Conservation (phyloP, 2,888 invertebrate genomes). For the Agelastica alni region DNA sequence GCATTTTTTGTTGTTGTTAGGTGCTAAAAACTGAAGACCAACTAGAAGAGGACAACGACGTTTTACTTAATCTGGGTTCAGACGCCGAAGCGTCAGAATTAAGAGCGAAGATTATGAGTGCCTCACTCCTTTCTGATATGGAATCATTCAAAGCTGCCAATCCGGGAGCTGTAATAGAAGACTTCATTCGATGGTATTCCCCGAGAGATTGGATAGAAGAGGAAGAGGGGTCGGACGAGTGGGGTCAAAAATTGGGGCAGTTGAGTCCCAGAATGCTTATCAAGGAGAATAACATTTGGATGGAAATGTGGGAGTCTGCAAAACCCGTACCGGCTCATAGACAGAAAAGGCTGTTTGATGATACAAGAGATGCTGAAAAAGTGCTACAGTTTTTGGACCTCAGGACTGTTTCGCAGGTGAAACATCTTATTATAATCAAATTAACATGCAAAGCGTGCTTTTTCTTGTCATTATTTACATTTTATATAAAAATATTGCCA, state of each 20-base stretch:
- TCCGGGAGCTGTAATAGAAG: conserved; percentile 86
- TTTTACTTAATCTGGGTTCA: conserved; percentile 85
- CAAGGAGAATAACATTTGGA: conserved; percentile 87
- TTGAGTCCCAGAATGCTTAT: conserved; percentile 89
- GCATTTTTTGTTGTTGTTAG: not conserved
- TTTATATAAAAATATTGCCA: too few species aligned
- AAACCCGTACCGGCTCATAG: conserved; percentile 85
- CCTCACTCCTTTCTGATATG: conserved; percentile 94
- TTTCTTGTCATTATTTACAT: too few species aligned
- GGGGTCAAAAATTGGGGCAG: conserved; percentile 65
- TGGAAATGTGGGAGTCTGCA: conserved; percentile 87
- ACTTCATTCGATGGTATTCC: conserved; percentile 98
- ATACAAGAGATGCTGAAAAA: conserved; percentile 93
- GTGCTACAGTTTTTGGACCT: conserved; percentile 74
- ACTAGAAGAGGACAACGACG: conserved; percentile 87
- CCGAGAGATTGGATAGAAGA: conserved; percentile 90
- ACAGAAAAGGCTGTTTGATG: conserved; percentile 94
- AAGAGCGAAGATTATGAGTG: conserved; percentile 92
- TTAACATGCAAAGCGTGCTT: too few species aligned
- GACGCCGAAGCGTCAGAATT: conserved; percentile 82
- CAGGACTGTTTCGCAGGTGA: conserved; percentile 33
- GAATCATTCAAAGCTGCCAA: conserved; percentile 99
- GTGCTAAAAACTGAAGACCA: conserved; percentile 95
- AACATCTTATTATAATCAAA: too few species aligned
- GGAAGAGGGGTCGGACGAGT: conserved; percentile 57